Percentiles rank a stretch among this genome's conserved stretches.
phyloP scores from a whole-genome alignment of 2,113 vertebrate genomes.

The Paraplagusia blochii region DNA sequence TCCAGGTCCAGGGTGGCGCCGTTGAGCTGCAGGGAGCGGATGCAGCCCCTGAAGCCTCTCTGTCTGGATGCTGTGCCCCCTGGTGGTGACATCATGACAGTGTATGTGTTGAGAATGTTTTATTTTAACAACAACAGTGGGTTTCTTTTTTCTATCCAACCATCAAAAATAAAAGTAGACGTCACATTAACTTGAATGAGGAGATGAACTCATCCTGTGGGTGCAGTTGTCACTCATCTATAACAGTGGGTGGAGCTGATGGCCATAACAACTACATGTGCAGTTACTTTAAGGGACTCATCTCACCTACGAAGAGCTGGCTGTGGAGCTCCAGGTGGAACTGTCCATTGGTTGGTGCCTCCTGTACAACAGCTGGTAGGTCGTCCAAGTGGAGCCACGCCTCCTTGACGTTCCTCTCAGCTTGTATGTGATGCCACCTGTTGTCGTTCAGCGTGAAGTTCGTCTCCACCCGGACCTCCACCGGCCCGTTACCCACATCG shows the following conservation, averaged over 20 bases:
- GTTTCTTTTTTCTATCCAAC: too few relatives aligned
- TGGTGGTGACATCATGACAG: constrained; percentile 47
- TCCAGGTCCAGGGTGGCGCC: constrained; percentile 86
- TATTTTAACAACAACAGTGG: too few relatives aligned
- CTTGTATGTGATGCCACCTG: constrained; percentile 89
- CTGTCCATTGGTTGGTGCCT: constrained; percentile 84
- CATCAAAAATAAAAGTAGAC: too few relatives aligned
- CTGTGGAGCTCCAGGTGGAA: constrained; percentile 93
- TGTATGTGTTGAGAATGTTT: too few relatives aligned
- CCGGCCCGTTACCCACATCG: constrained; percentile 91
- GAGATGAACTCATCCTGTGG: too few relatives aligned
- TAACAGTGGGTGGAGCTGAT: too few relatives aligned
- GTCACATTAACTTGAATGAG: too few relatives aligned
- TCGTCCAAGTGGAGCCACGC: constrained; percentile 84
- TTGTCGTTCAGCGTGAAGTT: constrained; percentile 80
- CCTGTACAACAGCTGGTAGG: constrained; percentile 68
- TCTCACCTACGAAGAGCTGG: constrained; percentile 92
- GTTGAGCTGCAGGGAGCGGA: constrained; percentile 88
- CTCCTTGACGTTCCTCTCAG: constrained; percentile 90
- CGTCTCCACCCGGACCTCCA: constrained; percentile 81
- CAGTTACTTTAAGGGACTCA: too few relatives aligned
- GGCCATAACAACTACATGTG: too few relatives aligned
- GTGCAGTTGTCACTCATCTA: too few relatives aligned
- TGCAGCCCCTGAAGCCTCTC: constrained; percentile 90
- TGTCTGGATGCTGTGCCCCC: constrained; percentile 92